Percentiles rank a stretch among this genome's conserved stretches.
These are phyloP conservation scores for Auanema sp. DNA, from an alignment of 2,888 invertebrate genomes.

Conservation along the genomic window DNA sequence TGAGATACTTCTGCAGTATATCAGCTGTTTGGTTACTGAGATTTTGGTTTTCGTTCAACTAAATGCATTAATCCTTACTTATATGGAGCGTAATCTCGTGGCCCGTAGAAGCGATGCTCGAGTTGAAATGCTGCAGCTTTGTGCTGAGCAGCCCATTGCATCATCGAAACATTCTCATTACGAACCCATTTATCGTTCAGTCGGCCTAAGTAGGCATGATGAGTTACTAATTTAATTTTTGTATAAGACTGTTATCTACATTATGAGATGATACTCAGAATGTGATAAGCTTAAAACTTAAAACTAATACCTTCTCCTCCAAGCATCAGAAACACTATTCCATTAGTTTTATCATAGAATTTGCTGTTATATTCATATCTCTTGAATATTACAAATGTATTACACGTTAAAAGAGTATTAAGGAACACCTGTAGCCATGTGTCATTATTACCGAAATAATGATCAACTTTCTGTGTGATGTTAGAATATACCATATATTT, in stretches of 20 bases:
- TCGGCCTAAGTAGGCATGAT: constrained; percentile 8
- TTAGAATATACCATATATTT: constrained; percentile 31
- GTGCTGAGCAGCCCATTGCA: constrained; percentile 38
- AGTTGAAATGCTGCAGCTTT: constrained; percentile 41
- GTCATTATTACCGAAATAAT: constrained; percentile 17
- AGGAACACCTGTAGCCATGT: constrained; percentile 32
- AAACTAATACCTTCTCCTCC: constrained; percentile 33
- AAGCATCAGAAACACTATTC: constrained; percentile 39
- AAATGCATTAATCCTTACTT: constrained; percentile 8
- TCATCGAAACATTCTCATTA: constrained; percentile 38
- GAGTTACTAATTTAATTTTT: neutral
- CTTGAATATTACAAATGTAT: constrained; percentile 12
- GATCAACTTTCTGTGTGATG: constrained; percentile 28
- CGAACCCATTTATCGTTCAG: constrained; percentile 41
- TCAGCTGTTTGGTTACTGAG: constrained; percentile 27
- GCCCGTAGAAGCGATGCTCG: constrained; percentile 42
- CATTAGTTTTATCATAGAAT: constrained; percentile 33
- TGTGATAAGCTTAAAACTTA: neutral
- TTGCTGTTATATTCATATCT: constrained; percentile 42
- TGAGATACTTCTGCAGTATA: constrained; percentile 22
- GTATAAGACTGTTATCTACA: neutral
- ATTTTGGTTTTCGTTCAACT: neutral
- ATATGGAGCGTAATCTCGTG: constrained; percentile 28
- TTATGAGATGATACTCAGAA: neutral
- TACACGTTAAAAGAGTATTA: neutral